Percentiles rank a stretch among this genome's conserved stretches.
phyloP scores from a whole-genome alignment of 1,140 invertebrate genomes.

The Drosophila truncata region DNA sequence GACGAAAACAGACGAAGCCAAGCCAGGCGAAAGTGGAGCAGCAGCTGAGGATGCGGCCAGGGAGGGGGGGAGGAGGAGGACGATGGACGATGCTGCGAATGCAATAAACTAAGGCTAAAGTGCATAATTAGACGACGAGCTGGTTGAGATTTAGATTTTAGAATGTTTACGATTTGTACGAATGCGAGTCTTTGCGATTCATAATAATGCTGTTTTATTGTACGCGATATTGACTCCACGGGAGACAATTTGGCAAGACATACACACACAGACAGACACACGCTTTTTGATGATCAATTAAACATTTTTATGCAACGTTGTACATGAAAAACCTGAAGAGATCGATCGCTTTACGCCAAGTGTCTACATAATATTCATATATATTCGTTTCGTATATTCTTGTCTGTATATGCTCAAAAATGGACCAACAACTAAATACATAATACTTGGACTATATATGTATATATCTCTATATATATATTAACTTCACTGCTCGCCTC shows the following conservation, averaged over 20 bases:
- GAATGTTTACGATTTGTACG: constrained; percentile 51
- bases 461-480: constrained; percentile 54
- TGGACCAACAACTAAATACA: constrained; percentile 83
- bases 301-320: constrained; percentile 74
- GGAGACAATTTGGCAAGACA: constrained; percentile 63
- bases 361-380: constrained; percentile 28
- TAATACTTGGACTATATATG: constrained; percentile 75
- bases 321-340: constrained; percentile 47
- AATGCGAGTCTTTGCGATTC: constrained; percentile 54
- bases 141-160: constrained; percentile 52
- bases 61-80: neutral
- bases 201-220: constrained; percentile 75
- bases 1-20: constrained; percentile 20
- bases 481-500: constrained; percentile 38
- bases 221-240: constrained; percentile 70
- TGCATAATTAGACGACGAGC: constrained; percentile 45
- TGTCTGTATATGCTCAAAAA: constrained; percentile 66
- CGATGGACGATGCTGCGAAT: constrained; percentile 47
- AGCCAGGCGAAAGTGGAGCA: constrained; percentile 61
- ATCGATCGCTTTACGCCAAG: constrained; percentile 32
- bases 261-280: constrained; percentile 43
- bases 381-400: constrained; percentile 51
- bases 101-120: constrained; percentile 62
- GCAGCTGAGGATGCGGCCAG: constrained; percentile 5
- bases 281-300: constrained; percentile 72